Conservation (phyloP, 2,113 vertebrate species). For the Podarcis cretensis region DNA sequence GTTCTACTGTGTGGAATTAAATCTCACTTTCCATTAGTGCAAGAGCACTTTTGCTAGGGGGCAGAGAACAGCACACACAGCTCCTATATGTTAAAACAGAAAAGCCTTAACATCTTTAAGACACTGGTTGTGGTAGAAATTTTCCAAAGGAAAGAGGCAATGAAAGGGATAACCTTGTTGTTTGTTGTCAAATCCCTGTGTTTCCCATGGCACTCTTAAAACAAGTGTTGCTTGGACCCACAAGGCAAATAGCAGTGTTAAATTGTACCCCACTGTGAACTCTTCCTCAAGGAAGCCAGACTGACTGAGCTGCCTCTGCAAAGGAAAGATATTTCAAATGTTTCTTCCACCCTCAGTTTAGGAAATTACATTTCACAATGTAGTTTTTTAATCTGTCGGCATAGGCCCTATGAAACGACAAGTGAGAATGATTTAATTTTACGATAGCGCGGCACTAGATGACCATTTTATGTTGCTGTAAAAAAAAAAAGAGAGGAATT, state of each 20-base stretch:
- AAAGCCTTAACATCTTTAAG: conserved; percentile 3
- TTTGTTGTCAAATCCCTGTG: conserved; percentile 37
- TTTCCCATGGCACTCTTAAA: conserved; percentile 42
- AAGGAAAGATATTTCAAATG: conserved; percentile 66
- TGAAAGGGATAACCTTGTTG: conserved; percentile 50
- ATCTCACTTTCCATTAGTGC: too few species aligned
- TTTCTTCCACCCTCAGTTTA: conserved; percentile 60
- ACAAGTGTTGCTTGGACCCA: conserved; percentile 50
- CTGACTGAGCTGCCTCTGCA: conserved; percentile 44
- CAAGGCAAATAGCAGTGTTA: conserved; percentile 52
- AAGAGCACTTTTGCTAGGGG: too few species aligned
- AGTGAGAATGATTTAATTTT: conserved; percentile 72
- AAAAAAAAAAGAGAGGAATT: conserved; percentile 53
- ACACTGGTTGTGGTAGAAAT: conserved; percentile 33
- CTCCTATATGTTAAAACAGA: too few species aligned
- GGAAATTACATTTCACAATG: conserved; percentile 72
- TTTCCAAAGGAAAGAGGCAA: conserved; percentile 14
- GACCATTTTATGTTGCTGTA: conserved; percentile 68
- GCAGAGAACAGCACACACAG: too few species aligned
- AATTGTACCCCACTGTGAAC: conserved; percentile 49
- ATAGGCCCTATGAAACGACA: conserved; percentile 60
- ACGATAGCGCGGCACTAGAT: conserved; percentile 64
- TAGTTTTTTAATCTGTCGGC: conserved; percentile 69
- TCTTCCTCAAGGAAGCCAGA: conserved; percentile 27
- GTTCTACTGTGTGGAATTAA: too few species aligned